Evolutionary conservation across 2,797 vertebrate genomes (phyloP), one percentile per base, ranked within the genome.

Genomic region (Sitta carolinensis): DNA sequence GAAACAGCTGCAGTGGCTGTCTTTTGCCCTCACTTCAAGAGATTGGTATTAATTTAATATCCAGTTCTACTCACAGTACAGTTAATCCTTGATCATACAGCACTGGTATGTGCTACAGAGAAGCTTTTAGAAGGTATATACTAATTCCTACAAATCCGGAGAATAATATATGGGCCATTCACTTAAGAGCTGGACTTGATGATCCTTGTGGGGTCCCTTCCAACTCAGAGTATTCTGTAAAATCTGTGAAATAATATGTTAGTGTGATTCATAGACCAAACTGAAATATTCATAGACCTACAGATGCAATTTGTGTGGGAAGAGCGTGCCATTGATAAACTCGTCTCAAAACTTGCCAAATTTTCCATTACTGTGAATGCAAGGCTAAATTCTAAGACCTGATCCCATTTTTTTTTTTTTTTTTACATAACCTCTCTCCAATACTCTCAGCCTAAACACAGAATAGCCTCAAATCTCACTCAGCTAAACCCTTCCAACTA

Each of bases 131-230:
- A 73, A 72, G 16, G 20, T 32, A 50, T 11, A 26, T 12, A 30
- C n/a, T 36, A 61, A 86, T 42, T 55, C 29, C 72, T 10, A 48
- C 16, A 62, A 47, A 66, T 27, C 66, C 75, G 62, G 36, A 62
- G 55, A 70, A 61, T n/a, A 45, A 52, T 27, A 51, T 13, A 40
- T 15, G 26, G 13, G 16, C 30, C 52, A 52, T 42, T 47, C 58
- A 59, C 45, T 72, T 32, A 42, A 16, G 18, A 59, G 25, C 0
- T 72, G 52, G 9, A 72, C 34, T 47, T 0, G 0, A 11, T 11
- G 66, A 59, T 59, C 22, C 52, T 59, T 15, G 30, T 47, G 59
- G 13, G 40, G 47, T 47, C 26, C 47, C 40, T 59, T 89, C 30
- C 67, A 89, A 48, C 52, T 59, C 59, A 52, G 30, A 47, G 11